Conservation (phyloP, 2,797 vertebrate species). For the Stomatorhinus walkeri region DNA sequence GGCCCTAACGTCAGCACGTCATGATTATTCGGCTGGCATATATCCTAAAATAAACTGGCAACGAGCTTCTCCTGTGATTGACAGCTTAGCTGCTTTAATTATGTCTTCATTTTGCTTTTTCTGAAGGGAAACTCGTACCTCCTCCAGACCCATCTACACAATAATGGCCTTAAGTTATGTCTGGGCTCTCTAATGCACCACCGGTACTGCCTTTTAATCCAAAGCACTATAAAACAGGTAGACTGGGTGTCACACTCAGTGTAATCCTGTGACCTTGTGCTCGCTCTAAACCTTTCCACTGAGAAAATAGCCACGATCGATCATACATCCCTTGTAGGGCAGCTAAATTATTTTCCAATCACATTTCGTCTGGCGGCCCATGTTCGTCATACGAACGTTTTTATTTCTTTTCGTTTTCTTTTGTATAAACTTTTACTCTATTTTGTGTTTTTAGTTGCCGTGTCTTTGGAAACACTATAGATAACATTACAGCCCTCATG, state of each 20-base stretch:
- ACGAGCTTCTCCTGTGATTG: neutral
- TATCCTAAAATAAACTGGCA: constrained; percentile 1
- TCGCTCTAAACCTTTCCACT: constrained; percentile 32
- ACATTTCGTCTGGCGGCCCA: constrained; percentile 46
- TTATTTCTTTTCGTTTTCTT: neutral
- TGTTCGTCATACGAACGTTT: constrained; percentile 33
- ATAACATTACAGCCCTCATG: neutral
- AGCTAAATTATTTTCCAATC: constrained; percentile 45
- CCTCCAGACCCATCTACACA: neutral
- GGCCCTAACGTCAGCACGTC: neutral
- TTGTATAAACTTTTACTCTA: neutral
- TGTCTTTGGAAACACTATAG: neutral
- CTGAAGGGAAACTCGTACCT: neutral
- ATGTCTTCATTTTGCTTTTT: neutral
- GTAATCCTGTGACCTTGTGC: constrained; percentile 45
- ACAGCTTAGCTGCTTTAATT: neutral
- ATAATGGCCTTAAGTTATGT: constrained; percentile 1
- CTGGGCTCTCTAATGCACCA: neutral
- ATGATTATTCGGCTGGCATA: neutral
- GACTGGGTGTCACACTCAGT: constrained; percentile 23
- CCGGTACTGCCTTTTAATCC: neutral
- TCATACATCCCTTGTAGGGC: constrained; percentile 42
- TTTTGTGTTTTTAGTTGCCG: neutral
- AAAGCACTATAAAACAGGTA: neutral
- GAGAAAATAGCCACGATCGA: constrained; percentile 37